A percentile compares a stretch with the other conserved stretches of the same genome.
Evolutionary conservation across 2,113 vertebrate species (phyloP).

Genomic region (Nesogale talazaci): DNA sequence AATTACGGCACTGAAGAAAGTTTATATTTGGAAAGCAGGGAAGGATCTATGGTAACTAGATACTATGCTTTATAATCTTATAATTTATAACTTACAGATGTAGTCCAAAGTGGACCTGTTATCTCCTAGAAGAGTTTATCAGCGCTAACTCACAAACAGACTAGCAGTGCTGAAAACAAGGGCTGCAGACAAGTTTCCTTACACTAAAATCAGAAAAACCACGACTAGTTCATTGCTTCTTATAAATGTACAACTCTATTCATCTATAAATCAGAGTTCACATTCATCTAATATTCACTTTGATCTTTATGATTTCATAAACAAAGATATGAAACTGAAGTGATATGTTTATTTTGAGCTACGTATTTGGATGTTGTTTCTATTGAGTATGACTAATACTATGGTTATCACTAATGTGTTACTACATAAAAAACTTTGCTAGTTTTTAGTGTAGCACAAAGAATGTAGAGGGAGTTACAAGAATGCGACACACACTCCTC

Average conservation of each 20-base stretch:
- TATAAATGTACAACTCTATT: slow-evolving; percentile 13
- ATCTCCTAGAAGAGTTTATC: slow-evolving; percentile 9
- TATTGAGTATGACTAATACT: background rate
- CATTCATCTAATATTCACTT: background rate
- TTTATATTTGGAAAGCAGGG: background rate
- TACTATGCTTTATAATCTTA: background rate
- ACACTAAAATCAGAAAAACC: slow-evolving; percentile 49
- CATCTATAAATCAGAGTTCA: background rate
- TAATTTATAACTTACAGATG: background rate
- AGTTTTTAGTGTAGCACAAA: slow-evolving; percentile 49
- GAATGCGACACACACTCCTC: background rate
- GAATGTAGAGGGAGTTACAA: background rate
- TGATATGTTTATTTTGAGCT: slow-evolving; percentile 28
- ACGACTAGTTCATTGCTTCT: slow-evolving; percentile 3
- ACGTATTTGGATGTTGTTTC: background rate
- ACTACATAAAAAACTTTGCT: background rate
- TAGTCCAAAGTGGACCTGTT: background rate
- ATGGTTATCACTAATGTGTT: background rate
- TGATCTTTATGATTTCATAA: slow-evolving; percentile 48
- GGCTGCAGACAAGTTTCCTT: background rate
- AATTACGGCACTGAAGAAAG: background rate
- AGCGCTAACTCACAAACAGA: background rate
- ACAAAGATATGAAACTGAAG: slow-evolving; percentile 22
- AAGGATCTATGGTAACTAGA: background rate
- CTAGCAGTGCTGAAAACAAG: background rate